Evolutionary conservation across 1,140 invertebrate species (phyloP), one percentile per base, ranked within the genome.

Genomic region (Hyles vespertilio): DNA sequence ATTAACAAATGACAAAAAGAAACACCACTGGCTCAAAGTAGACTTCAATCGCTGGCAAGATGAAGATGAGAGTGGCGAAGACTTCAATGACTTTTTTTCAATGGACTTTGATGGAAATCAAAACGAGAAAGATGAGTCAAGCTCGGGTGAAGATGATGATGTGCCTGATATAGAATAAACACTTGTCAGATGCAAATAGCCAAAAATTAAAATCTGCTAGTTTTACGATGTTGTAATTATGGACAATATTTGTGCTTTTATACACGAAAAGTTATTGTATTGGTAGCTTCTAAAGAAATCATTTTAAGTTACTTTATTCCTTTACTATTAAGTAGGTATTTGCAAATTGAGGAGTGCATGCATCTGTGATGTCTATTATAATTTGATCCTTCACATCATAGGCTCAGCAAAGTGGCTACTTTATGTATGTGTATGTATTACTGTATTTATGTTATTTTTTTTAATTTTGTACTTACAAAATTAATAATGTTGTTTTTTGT

Each of bases 31-130:
- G 97, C 91, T 99, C 56, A 98, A 98, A 89, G 95, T 97, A 66
- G 98, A 99, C 84, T 99, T 99, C 81, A 95, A 96, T 72, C 97
- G 98, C 88, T 99, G 98, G 97, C 95, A 95, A 82, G 98, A 99
- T 91, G 98, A 99, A 88, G 96, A 88, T 52, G 85, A 89, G 80
- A 61, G 79, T 61, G 5, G 79, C 48, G 72, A 78, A 58, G 62
- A 77, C 33, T 74, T 69, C 65, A 74, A 76, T 69, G 74, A 84
- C 51, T 77, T 83, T 74, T 83, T 84, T 59, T 76, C 72, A 12
- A 67, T 67, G 22, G 68, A 79, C 36, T 78, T 74, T 67, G 73
- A 65, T 54, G 79, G 79, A 61, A 76, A 5, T 5, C 36, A 77
- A 48, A 70, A 77, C 52, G 79, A 79, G 44, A 78, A 77, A 57